phyloP scores from a whole-genome alignment of 2,113 vertebrate species.

The Aegithalos caudatus region DNA sequence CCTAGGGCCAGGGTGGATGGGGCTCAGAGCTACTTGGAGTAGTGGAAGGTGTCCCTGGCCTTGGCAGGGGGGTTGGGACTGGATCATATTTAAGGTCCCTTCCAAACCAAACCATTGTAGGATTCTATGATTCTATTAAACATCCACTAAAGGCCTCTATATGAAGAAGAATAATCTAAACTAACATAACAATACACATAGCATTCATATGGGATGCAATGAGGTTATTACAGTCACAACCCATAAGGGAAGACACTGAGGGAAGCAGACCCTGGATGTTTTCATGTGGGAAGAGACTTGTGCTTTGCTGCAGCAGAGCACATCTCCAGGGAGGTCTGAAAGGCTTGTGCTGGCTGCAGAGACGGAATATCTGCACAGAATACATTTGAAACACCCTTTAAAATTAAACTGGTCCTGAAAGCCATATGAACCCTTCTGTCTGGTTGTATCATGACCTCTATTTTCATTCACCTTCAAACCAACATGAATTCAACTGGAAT shows the following conservation, averaged over 20 bases:
- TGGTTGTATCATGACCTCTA: not conserved
- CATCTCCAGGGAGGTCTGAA: not conserved
- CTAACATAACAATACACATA: not conserved
- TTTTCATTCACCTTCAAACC: not conserved
- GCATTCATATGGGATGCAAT: fast-evolving
- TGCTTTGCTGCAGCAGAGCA: not conserved
- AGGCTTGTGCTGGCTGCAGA: not conserved
- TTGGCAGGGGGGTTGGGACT: not conserved
- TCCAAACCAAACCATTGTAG: not conserved
- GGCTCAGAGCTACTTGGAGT: not conserved
- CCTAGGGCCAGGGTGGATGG: not conserved
- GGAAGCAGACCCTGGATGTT: not conserved
- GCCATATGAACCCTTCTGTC: not conserved
- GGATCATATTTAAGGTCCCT: not conserved
- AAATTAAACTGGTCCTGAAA: not conserved
- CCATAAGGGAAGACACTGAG: not conserved
- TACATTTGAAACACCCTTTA: not conserved
- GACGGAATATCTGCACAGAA: fast-evolving
- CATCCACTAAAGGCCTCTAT: not conserved
- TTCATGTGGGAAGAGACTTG: not conserved
- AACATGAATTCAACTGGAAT: not conserved
- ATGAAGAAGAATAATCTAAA: not conserved
- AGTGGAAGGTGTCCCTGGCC: not conserved
- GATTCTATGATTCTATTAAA: not conserved
- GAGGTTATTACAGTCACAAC: not conserved